Evolutionary conservation across 2,888 invertebrate species (phyloP).

Genomic region (Ichneumoninae sp.): DNA sequence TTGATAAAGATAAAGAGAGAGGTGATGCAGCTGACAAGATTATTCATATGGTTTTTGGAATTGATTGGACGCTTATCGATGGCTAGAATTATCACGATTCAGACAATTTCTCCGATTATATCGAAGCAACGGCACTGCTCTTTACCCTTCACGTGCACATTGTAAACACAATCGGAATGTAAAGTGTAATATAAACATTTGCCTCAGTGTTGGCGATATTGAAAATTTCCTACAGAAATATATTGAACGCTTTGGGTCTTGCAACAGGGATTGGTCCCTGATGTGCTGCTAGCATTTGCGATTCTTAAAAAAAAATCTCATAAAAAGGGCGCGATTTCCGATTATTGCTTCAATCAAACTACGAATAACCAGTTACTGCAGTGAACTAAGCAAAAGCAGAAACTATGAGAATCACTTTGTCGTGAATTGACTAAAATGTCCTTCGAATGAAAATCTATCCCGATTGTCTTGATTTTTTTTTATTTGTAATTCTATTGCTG

Average conservation of each 20-base stretch:
- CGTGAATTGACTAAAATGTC: neutral
- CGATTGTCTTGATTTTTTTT: neutral
- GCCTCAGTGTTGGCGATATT: neutral
- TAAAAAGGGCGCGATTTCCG: neutral
- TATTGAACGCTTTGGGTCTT: neutral
- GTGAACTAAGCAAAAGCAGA: neutral
- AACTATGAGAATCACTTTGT: neutral
- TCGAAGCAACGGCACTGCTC: neutral
- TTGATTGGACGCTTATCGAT: neutral
- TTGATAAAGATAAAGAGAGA: neutral
- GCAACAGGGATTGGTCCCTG: neutral
- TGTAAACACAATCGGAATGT: slow-evolving; percentile 2
- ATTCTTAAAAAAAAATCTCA: neutral
- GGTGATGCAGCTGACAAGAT: neutral
- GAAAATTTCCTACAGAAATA: neutral
- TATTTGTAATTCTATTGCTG: neutral
- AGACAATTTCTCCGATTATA: neutral
- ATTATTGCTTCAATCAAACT: neutral
- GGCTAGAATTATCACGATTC: neutral
- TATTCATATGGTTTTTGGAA: neutral
- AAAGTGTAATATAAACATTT: neutral
- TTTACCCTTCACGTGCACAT: neutral
- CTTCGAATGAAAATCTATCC: neutral
- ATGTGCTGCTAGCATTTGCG: neutral
- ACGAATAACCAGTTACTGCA: neutral